Percentiles rank a stretch among this genome's conserved stretches.
Evolutionary conservation across 1,140 invertebrate species (phyloP).

Genomic region (Microplitis demolitor): DNA sequence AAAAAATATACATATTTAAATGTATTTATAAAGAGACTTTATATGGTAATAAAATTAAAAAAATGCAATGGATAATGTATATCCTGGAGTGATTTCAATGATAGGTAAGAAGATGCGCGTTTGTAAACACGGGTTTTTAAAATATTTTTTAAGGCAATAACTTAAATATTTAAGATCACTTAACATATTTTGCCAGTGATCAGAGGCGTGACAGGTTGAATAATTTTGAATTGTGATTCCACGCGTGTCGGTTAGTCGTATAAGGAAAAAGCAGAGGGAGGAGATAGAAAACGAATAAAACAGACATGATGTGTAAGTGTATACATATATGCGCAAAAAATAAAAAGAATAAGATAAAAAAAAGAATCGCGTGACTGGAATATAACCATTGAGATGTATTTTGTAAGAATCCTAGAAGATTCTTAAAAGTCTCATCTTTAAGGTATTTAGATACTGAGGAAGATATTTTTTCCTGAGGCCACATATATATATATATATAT

Average conservation of each 20-base stretch:
- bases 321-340: neutral
- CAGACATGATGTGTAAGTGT: neutral
- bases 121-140: neutral
- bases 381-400: slow-evolving; percentile 14
- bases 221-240: slow-evolving; percentile 24
- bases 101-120: neutral
- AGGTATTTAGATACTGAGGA: neutral
- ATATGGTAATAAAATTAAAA: too few relatives aligned
- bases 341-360: neutral
- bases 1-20: too few relatives aligned
- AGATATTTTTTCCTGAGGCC: neutral
- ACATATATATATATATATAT: neutral
- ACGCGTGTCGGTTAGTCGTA: slow-evolving; percentile 14
- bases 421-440: neutral
- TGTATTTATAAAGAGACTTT: too few relatives aligned
- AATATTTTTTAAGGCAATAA: neutral
- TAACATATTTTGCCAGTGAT: neutral
- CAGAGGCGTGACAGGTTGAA: neutral
- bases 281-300: slow-evolving; percentile 11
- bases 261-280: neutral
- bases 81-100: slow-evolving; percentile 4
- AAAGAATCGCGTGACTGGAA: slow-evolving; percentile 23
- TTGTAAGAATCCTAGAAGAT: neutral
- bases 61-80: too few relatives aligned
- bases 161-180: neutral